Conservation (phyloP, 2,797 vertebrate species). For the Eutrigla gurnardus region DNA sequence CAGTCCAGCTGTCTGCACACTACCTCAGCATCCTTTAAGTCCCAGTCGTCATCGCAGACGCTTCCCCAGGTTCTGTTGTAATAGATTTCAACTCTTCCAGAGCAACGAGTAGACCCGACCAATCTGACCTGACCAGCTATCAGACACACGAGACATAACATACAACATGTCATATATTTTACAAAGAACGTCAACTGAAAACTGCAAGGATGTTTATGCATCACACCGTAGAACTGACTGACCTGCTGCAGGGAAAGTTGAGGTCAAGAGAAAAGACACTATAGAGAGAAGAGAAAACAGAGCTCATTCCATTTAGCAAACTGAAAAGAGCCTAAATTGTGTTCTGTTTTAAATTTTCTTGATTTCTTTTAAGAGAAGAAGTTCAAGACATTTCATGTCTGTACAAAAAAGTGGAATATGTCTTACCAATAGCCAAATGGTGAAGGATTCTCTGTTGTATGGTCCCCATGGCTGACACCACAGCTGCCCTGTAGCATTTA, state of each 20-base stretch:
- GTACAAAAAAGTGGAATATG: too few species aligned
- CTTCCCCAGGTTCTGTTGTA: slow-evolving; percentile 22
- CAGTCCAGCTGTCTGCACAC: slow-evolving; percentile 44
- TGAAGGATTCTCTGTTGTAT: neutral
- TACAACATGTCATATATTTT: neutral
- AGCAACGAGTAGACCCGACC: neutral
- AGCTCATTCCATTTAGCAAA: neutral
- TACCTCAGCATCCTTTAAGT: neutral
- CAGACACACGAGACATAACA: neutral
- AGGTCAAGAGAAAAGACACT: slow-evolving; percentile 8
- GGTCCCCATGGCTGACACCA: slow-evolving; percentile 15
- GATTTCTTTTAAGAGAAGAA: neutral
- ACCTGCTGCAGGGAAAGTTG: slow-evolving; percentile 14
- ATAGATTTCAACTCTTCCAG: slow-evolving; percentile 52
- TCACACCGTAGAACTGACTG: neutral
- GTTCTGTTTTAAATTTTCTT: neutral
- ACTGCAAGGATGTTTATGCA: too few species aligned
- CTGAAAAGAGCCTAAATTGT: neutral
- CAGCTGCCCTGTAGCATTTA: neutral
- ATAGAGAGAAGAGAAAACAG: neutral
- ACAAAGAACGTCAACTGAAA: neutral
- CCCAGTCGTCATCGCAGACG: slow-evolving; percentile 26
- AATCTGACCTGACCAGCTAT: neutral
- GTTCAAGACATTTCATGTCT: neutral
- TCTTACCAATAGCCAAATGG: slow-evolving; percentile 18